A percentile compares a stretch with the other conserved stretches of the same genome.
Conservation (phyloP, 2,113 vertebrate species). For the Nycticebus coucang region DNA sequence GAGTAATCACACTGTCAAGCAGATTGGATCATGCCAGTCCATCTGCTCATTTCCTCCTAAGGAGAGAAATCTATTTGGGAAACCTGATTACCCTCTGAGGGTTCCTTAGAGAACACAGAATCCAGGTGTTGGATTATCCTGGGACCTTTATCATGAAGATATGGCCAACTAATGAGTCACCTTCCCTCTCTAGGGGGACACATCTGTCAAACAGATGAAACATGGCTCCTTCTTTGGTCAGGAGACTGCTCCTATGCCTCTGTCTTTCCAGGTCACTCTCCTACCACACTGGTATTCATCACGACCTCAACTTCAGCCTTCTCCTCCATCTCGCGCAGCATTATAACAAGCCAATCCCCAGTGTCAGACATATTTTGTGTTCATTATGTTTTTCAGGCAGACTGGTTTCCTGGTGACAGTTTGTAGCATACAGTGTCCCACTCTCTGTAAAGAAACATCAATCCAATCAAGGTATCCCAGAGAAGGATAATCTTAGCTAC, state of each 20-base stretch:
- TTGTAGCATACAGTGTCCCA: background rate
- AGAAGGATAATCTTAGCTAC: background rate
- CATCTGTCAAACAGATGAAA: background rate
- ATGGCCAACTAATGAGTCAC: background rate
- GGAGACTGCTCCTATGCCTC: background rate
- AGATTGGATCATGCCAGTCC: background rate
- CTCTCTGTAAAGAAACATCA: background rate
- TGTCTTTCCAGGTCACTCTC: background rate
- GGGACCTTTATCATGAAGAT: background rate
- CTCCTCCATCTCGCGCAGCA: background rate
- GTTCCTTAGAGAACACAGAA: constrained; percentile 6
- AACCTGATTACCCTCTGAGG: constrained; percentile 5
- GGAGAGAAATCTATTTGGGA: constrained; percentile 1
- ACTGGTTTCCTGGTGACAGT: background rate
- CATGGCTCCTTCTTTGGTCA: background rate
- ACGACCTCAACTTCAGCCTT: background rate
- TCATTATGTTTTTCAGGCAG: background rate
- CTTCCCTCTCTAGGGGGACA: background rate
- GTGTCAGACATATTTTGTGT: background rate
- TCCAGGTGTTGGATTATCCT: background rate
- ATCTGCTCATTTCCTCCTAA: constrained; percentile 24
- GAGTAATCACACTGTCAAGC: background rate
- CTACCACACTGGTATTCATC: background rate
- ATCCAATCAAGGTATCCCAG: background rate
- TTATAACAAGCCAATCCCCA: background rate